A percentile compares a stretch with the other conserved stretches of the same genome.
Evolutionary conservation across 2,888 invertebrate genomes (phyloP).

Genomic region (Oligia strigilis): DNA sequence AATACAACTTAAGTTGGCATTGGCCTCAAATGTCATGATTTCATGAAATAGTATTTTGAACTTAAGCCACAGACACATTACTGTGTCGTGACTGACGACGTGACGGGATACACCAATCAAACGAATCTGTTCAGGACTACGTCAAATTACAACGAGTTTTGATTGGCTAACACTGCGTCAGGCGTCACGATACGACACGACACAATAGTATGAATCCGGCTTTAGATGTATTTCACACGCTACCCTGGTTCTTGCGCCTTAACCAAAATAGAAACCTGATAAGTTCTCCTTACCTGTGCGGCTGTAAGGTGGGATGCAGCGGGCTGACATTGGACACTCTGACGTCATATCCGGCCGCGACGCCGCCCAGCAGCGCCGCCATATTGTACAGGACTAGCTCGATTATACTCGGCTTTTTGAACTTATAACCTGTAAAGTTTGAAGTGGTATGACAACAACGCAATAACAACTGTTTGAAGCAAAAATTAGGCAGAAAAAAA

Average conservation of each 20-base stretch:
- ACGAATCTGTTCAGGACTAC: too few species aligned
- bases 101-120: too few species aligned
- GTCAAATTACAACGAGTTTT: too few species aligned
- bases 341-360: constrained; percentile 98
- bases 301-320: constrained; percentile 94
- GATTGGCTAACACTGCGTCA: too few species aligned
- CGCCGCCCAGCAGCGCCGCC: constrained; percentile 97
- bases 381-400: constrained; percentile 97
- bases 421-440: constrained; percentile 87
- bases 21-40: neutral
- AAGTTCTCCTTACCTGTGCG: constrained; percentile 90
- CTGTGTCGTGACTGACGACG: too few species aligned
- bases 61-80: too few species aligned
- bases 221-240: too few species aligned
- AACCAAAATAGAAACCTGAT: neutral
- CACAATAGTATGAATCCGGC: too few species aligned
- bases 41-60: neutral
- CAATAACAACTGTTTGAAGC: neutral
- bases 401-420: constrained; percentile 93
- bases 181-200: too few species aligned
- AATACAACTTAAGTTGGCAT: neutral
- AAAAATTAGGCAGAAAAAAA: too few species aligned
- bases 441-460: neutral
- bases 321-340: constrained; percentile 96
- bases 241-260: neutral